Percentiles rank a stretch among this genome's conserved stretches.
Evolutionary conservation across 2,113 vertebrate species (phyloP).

Genomic region (Centrocercus urophasianus): DNA sequence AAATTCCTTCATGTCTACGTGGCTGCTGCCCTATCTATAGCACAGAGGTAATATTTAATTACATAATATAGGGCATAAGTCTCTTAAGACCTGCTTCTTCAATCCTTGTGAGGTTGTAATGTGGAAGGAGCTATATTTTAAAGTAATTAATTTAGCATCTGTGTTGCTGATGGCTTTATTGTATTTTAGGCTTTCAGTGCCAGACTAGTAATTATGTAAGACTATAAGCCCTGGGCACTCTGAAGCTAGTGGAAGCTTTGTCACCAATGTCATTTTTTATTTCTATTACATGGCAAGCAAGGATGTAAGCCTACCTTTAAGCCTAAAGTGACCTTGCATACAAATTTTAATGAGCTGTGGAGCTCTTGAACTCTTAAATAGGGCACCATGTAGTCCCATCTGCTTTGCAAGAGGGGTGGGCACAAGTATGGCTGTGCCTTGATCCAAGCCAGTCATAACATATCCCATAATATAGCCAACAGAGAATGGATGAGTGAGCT

Average conservation of each 20-base stretch:
- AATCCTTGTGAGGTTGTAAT: neutral
- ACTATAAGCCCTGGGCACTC: neutral
- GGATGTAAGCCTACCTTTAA: neutral
- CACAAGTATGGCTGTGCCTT: neutral
- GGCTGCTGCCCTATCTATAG: neutral
- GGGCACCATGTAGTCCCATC: neutral
- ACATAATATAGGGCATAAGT: neutral
- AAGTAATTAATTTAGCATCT: neutral
- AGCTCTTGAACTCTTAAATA: accelerated
- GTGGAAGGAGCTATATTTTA: neutral
- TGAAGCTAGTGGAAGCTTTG: neutral
- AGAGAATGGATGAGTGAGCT: neutral
- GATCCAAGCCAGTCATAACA: neutral
- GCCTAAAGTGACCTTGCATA: neutral
- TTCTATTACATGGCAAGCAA: neutral
- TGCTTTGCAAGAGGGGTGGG: neutral
- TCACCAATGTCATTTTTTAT: neutral
- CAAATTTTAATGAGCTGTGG: neutral
- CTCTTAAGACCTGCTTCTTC: neutral
- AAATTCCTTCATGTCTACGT: neutral
- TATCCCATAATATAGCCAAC: neutral
- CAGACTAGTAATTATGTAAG: neutral
- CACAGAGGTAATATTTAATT: neutral
- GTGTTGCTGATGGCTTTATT: neutral
- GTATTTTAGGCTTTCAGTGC: neutral